phyloP scores from a whole-genome alignment of 2,797 vertebrate species.

The Tragelaphus eurycerus region DNA sequence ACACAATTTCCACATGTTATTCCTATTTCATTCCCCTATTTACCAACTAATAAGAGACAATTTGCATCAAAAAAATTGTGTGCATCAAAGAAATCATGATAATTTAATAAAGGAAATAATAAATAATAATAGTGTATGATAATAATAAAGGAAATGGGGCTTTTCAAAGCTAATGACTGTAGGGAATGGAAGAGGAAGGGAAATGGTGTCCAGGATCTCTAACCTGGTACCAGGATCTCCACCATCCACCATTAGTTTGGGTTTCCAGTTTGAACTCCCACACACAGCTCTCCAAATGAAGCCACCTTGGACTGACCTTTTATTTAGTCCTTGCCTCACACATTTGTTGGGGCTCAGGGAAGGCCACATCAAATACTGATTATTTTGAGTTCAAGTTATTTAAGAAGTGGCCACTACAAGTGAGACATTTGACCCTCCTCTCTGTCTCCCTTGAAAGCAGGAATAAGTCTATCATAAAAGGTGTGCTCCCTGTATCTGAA shows the following conservation, averaged over 20 bases:
- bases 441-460: not conserved
- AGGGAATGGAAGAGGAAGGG: not conserved
- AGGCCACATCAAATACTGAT: not conserved
- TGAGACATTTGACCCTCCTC: not conserved
- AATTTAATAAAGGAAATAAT: no score
- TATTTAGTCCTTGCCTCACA: not conserved
- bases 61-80: not conserved
- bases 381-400: not conserved
- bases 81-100: not conserved
- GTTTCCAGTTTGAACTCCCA: not conserved
- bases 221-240: not conserved
- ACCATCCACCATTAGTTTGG: not conserved
- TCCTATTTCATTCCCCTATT: constrained; percentile 25
- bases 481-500: not conserved
- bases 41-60: not conserved
- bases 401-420: not conserved
- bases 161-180: not conserved
- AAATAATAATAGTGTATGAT: not conserved
- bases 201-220: not conserved
- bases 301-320: not conserved
- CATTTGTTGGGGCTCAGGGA: not conserved
- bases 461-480: not conserved
- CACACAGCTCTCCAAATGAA: not conserved
- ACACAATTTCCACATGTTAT: not conserved
- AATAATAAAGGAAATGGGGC: not conserved